Evolutionary conservation across 1,140 invertebrate genomes (phyloP).

Genomic region (Conus ventricosus): DNA sequence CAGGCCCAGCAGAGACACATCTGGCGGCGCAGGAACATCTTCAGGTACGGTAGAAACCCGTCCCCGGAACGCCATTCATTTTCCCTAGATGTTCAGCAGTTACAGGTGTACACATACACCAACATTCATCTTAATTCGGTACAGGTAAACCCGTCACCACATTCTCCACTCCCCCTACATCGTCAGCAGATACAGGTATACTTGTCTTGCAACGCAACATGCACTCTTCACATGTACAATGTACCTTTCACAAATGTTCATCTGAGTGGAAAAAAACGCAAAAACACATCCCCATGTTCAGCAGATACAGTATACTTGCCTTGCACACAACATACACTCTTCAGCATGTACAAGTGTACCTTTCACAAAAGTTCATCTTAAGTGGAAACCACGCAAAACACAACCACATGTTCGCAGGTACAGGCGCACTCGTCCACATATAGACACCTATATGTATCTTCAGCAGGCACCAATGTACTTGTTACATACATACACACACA

Average conservation of each 20-base stretch:
- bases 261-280: constrained; percentile 49
- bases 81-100: constrained; percentile 77
- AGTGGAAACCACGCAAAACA: constrained; percentile 45
- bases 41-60: constrained; percentile 78
- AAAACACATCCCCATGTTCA: constrained; percentile 53
- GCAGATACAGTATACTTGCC: constrained; percentile 79
- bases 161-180: constrained; percentile 8
- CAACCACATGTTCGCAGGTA: constrained; percentile 71
- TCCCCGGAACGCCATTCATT: constrained; percentile 1
- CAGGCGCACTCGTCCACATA: constrained; percentile 75
- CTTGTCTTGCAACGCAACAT: constrained; percentile 70
- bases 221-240: constrained; percentile 53
- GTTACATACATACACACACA: neutral
- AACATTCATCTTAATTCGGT: constrained; percentile 16
- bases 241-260: constrained; percentile 39
- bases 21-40: constrained; percentile 78
- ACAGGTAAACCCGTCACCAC: neutral
- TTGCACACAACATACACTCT: constrained; percentile 49
- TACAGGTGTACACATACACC: constrained; percentile 78
- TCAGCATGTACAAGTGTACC: constrained; percentile 31
- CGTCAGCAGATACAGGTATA: constrained; percentile 78
- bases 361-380: constrained; percentile 43
- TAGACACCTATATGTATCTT: constrained; percentile 75
- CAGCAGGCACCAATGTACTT: constrained; percentile 77
- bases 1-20: constrained; percentile 74